Conservation (phyloP, 2,888 invertebrate species). For the Tetheella fluctuosa region DNA sequence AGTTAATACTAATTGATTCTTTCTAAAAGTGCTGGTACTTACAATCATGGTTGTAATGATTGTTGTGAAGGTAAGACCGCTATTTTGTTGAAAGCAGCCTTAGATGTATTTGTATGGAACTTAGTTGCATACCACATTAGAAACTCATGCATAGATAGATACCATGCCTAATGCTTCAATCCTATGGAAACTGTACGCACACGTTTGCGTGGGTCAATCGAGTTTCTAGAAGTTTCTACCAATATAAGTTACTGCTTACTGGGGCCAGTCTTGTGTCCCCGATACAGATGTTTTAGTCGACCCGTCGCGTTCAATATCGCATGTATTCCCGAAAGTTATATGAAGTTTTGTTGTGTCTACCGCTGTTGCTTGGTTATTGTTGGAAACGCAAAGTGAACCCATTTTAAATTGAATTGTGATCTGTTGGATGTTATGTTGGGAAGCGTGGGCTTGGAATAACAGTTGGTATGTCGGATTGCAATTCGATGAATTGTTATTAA, state of each 20-base stretch:
- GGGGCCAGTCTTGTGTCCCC: slow-evolving; percentile 36
- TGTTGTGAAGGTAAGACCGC: too few species aligned
- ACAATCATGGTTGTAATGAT: too few species aligned
- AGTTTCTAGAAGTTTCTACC: background rate
- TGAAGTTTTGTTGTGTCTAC: slow-evolving; percentile 29
- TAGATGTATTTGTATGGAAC: too few species aligned
- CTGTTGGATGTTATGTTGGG: background rate
- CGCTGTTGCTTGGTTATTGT: slow-evolving; percentile 14
- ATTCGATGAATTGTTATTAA: slow-evolving; percentile 7
- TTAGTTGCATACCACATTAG: too few species aligned
- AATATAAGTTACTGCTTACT: slow-evolving; percentile 33
- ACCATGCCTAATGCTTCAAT: background rate
- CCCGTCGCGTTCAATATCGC: slow-evolving; percentile 30
- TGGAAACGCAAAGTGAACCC: background rate
- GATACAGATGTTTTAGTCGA: slow-evolving; percentile 43
- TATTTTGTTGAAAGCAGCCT: too few species aligned
- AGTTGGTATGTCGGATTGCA: background rate
- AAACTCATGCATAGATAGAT: too few species aligned
- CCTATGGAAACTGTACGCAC: background rate
- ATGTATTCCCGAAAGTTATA: slow-evolving; percentile 36
- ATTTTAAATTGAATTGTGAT: slow-evolving; percentile 8
- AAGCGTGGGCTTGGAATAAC: background rate
- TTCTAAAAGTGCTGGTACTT: too few species aligned
- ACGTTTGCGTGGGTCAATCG: background rate
- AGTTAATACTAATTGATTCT: too few species aligned